Evolutionary conservation across 2,888 invertebrate species (phyloP), one percentile per base, ranked within the genome.

Genomic region (Lycocerus yunnanus): DNA sequence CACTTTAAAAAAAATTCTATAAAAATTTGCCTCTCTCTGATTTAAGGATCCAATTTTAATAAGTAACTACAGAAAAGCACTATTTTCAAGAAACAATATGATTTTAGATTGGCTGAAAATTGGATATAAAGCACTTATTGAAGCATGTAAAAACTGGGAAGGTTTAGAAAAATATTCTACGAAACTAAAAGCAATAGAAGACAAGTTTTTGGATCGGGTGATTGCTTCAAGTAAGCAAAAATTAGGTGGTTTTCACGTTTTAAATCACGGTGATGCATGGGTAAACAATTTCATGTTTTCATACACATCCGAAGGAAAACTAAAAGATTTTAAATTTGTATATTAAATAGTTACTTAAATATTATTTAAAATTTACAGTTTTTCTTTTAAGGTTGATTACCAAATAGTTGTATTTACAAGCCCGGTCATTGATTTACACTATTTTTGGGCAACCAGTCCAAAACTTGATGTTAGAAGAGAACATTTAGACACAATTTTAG

Each of bases 221-320:
- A 77, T 82, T 1, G 71, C 79, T 15, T 78, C 83, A 6, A 78
- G 82, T 21, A 80, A 79, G 76, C 76, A 80, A 43, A 80, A 78
- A 73, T 77, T 83, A 3, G 83, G 82, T 1, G 84, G 83, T 2
- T 85, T 89, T 65, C 86, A 87, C 68, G 89, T 89, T 13, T 83
- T 90, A 11, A 89, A 89, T 78, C 90, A 90, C 74, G 89, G 89
- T 2, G 90, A 90, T 81, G 81, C 89, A 5, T 90, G 89, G 89
- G 84, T 88, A 0, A 89, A 89, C 76, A 90, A 90, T 78, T 86
- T 90, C 80, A 85, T 90, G 79, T 89, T 89, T 76, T 87, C 87
- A 78, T 88, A 89, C 76, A 80, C 86, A 73, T 78, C 84, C 14
- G 80, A 84, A 71, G 84, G 85, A 15, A 80, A 82, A 24, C 82